Evolutionary conservation across 2,797 vertebrate species (phyloP), one percentile per base, ranked within the genome.

Genomic region (Phalanger gymnotis): DNA sequence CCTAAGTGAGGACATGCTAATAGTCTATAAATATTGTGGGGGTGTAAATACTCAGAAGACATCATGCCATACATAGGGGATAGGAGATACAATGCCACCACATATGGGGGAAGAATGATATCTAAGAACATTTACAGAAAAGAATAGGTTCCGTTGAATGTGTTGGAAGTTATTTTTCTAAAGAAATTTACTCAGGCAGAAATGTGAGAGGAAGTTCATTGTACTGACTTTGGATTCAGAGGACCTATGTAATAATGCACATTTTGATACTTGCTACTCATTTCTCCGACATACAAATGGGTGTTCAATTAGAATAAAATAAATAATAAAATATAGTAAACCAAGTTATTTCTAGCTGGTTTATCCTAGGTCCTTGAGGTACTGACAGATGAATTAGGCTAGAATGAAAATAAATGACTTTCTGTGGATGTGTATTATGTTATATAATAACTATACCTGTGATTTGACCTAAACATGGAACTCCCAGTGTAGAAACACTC

Each of bases 61-160:
- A 93, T 90, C 28, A 52, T 16, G 12, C 90, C 52, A 90, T 53
- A n/a, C 3, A 51, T n/a, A 91, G 25, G 40, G 87, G 14, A 54
- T 0, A 54, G 53, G 52, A 93, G 55, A 19, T 13, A 1, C 9
- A 93, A 91, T 92, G 25, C 27, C 91, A 2, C n/a, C n/a, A 73
- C 53, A 55, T 87, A 89, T 91, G 28, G 90, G 19, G 14, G 3
- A 31, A 52, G 31, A 91, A 95, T 54, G 40, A n/a, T 27, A 31
- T 4, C 1, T 58, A 0, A 3, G 0, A 95, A 87, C 0, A 31
- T 28, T 28, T 92, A 53, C 16, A 53, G 34, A 90, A 51, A 53
- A 53, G 61, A 92, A 61, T 19, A 53, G 11, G 27, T 92, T 91
- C 51, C 91, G 22, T 27, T 53, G 12, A 66, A 93, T 96, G 94